These are phyloP conservation scores for Tetrao urogallus DNA, from an alignment of 2,113 vertebrate species.

Conservation along the genomic window DNA sequence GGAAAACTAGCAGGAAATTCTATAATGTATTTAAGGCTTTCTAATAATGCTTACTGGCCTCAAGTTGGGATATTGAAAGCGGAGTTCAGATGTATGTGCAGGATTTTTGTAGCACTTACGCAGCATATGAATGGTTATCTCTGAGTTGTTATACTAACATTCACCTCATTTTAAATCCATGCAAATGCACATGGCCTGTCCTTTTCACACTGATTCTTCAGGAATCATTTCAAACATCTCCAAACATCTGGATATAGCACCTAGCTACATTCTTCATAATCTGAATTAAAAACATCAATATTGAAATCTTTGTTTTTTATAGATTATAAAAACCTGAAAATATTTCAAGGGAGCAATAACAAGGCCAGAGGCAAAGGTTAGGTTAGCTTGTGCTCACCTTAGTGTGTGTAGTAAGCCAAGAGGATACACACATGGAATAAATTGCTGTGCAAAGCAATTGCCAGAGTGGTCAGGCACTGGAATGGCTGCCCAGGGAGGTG, in stretches of 20 bases:
- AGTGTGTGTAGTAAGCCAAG: not conserved
- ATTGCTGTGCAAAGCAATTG: not conserved
- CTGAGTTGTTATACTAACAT: not conserved
- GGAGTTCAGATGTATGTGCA: not conserved
- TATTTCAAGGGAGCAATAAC: not conserved
- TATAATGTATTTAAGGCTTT: not conserved
- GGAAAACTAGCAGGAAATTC: not conserved
- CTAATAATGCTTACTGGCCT: not conserved
- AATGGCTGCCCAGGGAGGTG: too few species aligned
- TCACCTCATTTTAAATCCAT: not conserved
- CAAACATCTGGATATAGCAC: not conserved
- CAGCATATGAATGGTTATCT: fast-evolving
- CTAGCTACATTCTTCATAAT: not conserved
- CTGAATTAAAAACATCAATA: not conserved
- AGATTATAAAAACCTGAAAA: not conserved
- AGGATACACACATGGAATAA: not conserved
- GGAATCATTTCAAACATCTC: not conserved
- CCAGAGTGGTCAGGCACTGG: too few species aligned
- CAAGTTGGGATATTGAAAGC: not conserved
- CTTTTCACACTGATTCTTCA: not conserved
- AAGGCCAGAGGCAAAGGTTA: not conserved
- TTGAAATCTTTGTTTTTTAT: not conserved
- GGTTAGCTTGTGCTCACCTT: not conserved
- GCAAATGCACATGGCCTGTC: not conserved
- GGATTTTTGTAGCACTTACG: not conserved